phyloP scores from a whole-genome alignment of 1,140 invertebrate genomes.

The Phymorhynchus buccinoides region DNA sequence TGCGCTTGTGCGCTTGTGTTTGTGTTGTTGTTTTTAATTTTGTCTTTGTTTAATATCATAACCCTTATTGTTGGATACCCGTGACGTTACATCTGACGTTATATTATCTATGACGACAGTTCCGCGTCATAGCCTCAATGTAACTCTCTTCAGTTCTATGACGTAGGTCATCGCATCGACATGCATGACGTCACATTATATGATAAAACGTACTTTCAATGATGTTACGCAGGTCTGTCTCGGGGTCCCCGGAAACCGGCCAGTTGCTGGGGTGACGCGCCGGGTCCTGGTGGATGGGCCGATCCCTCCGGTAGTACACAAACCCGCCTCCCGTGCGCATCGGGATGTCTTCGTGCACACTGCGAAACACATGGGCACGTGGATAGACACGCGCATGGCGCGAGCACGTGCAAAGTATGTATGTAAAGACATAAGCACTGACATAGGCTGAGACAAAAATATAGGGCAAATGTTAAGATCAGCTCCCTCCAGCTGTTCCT shows the following conservation, averaged over 20 bases:
- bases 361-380: constrained; percentile 14
- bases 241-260: constrained; percentile 32
- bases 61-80: too few species aligned
- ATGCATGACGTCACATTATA: too few species aligned
- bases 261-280: constrained; percentile 54
- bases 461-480: too few species aligned
- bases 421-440: not conserved
- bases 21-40: not conserved
- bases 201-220: constrained; percentile 34
- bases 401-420: not conserved
- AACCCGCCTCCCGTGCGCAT: constrained; percentile 60
- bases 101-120: too few species aligned
- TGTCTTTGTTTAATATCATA: not conserved
- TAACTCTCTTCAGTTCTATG: too few species aligned
- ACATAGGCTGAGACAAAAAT: not conserved
- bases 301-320: constrained; percentile 53
- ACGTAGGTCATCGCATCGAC: too few species aligned
- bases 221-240: constrained; percentile 30
- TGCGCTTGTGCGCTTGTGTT: not conserved
- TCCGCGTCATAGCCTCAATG: too few species aligned
- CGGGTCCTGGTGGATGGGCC: constrained; percentile 42
- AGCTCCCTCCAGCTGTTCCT: too few species aligned
- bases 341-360: constrained; percentile 54
- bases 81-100: too few species aligned
- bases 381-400: not conserved